These are phyloP conservation scores for Philopotamus ludificatus DNA, from an alignment of 1,140 invertebrate genomes.

Conservation along the genomic window DNA sequence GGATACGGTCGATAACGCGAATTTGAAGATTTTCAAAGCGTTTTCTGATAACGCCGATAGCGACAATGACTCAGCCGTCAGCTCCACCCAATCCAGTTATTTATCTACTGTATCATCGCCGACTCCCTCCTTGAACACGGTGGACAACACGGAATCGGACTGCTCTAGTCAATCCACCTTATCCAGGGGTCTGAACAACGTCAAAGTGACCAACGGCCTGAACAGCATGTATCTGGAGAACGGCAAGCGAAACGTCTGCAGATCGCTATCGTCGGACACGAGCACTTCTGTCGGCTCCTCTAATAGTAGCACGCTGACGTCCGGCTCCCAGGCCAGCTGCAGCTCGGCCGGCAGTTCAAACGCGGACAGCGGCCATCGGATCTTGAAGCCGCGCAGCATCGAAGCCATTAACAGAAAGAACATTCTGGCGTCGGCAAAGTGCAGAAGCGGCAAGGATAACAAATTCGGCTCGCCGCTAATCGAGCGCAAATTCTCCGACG, in stretches of 20 bases:
- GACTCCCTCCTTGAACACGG: constrained; percentile 54
- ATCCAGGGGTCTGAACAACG: constrained; percentile 41
- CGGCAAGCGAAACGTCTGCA: constrained; percentile 54
- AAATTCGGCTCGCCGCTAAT: constrained; percentile 68
- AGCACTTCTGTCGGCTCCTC: constrained; percentile 62
- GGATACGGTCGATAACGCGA: constrained; percentile 36
- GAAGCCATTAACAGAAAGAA: constrained; percentile 83
- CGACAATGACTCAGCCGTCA: constrained; percentile 84
- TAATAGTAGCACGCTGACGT: constrained; percentile 64
- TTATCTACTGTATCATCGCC: constrained; percentile 70
- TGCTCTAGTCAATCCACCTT: constrained; percentile 44
- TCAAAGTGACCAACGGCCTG: constrained; percentile 39
- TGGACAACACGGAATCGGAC: constrained; percentile 51
- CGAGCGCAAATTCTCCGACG: constrained; percentile 63
- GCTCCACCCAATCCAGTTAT: constrained; percentile 70
- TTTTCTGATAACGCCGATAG: constrained; percentile 64
- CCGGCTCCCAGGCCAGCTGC: constrained; percentile 67
- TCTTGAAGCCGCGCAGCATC: constrained; percentile 74
- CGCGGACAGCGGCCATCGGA: constrained; percentile 59
- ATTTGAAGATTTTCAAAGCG: constrained; percentile 26
- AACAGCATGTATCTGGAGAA: constrained; percentile 42
- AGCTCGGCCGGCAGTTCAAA: constrained; percentile 63
- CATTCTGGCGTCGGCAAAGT: constrained; percentile 82
- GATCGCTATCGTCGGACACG: constrained; percentile 63
- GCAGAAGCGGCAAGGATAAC: constrained; percentile 71